Evolutionary conservation across 2,113 vertebrate genomes (phyloP).

Genomic region (Hirundichthys speculiger): DNA sequence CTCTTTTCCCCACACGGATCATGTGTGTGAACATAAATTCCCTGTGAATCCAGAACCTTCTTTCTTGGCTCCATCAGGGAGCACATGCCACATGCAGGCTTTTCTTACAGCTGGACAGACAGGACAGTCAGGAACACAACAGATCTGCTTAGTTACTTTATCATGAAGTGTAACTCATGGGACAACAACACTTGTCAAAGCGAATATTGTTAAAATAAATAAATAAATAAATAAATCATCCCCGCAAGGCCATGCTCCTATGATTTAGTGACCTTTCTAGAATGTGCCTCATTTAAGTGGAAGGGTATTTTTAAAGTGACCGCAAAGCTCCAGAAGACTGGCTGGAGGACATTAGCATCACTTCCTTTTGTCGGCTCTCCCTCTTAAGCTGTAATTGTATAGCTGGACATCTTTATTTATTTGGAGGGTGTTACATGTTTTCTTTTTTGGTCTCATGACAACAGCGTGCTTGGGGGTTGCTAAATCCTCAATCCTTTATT

Average conservation of each 20-base stretch:
- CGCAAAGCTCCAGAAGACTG: conserved; percentile 39
- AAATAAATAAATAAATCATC: conserved; percentile 27
- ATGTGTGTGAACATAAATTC: conserved; percentile 55
- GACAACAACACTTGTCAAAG: conserved; percentile 70
- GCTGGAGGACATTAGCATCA: conserved; percentile 45
- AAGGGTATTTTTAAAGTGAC: conserved; percentile 42
- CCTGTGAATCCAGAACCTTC: conserved; percentile 53
- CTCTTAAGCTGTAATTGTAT: conserved; percentile 20
- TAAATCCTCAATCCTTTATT: conserved; percentile 45
- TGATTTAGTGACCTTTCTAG: conserved; percentile 69
- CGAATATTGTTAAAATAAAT: conserved; percentile 44
- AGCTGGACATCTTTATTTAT: conserved; percentile 35
- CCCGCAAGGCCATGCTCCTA: conserved; percentile 28
- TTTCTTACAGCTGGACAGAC: conserved; percentile 70
- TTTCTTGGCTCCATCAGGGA: conserved; percentile 61
- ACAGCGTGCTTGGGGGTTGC: conserved; percentile 11
- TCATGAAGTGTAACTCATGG: conserved; percentile 70
- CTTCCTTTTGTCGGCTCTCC: conserved; percentile 7
- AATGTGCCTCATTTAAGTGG: conserved; percentile 56
- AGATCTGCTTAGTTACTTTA: conserved; percentile 76
- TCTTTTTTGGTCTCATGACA: conserved; percentile 44
- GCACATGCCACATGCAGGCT: conserved; percentile 70
- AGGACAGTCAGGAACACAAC: conserved; percentile 65
- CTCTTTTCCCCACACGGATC: conserved; percentile 45
- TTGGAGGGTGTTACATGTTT: conserved; percentile 20